Percentiles rank a stretch among this genome's conserved stretches.
Evolutionary conservation across 2,888 invertebrate species (phyloP).

Genomic region (Calephelis perditalis): DNA sequence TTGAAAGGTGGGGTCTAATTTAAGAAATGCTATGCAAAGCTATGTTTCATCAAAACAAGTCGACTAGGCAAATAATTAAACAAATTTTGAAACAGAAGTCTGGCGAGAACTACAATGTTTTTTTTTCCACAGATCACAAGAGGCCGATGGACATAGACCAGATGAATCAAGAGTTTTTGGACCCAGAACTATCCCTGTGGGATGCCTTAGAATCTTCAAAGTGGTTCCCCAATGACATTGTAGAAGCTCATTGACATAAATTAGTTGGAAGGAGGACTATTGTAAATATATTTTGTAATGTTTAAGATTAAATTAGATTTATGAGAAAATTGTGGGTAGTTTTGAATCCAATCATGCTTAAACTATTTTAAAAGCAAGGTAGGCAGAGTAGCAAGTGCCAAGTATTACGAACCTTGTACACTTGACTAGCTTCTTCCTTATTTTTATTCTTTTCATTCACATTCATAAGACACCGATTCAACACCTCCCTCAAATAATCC

Average conservation of each 20-base stretch:
- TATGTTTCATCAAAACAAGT: too few species aligned
- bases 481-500: too few species aligned
- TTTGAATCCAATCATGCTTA: not conserved
- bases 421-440: too few species aligned
- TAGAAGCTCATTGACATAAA: constrained; percentile 70
- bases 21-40: too few species aligned
- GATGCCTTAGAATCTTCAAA: constrained; percentile 89
- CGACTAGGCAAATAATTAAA: not conserved
- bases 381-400: too few species aligned
- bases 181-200: constrained; percentile 87
- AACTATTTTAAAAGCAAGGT: too few species aligned
- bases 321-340: not conserved
- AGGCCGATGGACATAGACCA: constrained; percentile 85
- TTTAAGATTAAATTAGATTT: constrained; percentile 8
- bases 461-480: too few species aligned
- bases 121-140: constrained; percentile 83
- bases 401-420: too few species aligned
- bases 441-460: too few species aligned
- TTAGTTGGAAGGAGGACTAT: not conserved
- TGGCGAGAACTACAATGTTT: not conserved
- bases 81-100: not conserved
- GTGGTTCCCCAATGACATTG: constrained; percentile 88
- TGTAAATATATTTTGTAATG: constrained; percentile 8
- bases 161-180: constrained; percentile 85
- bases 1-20: too few species aligned